Evolutionary conservation across 1,140 invertebrate species (phyloP), one percentile per base, ranked within the genome.

Genomic region (Dinothrombium tinctorium): DNA sequence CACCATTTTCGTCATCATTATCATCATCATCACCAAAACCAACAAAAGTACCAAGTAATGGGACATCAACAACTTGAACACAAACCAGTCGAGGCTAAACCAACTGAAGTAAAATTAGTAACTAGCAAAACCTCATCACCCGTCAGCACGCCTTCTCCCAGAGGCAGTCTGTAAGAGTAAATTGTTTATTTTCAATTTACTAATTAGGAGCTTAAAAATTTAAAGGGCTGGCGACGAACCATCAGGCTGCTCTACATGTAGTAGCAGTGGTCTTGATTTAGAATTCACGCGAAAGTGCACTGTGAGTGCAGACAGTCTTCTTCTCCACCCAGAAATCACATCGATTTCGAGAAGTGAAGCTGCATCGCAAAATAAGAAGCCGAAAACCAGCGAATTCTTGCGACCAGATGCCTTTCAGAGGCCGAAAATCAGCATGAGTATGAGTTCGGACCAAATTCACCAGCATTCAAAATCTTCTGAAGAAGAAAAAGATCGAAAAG

Each of bases 211-310:
- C n/a, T n/a, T n/a, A n/a, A n/a, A n/a, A n/a, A n/a, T n/a, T n/a
- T n/a, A n/a, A n/a, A n/a, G n/a, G n/a, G n/a, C 43, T 4, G 24
- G 31, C 15, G 19, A 42, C 23, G 37, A 45, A 32, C 33, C 20
- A 36, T 36, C 33, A 21, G 17, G 12, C 23, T 19, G 33, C 19
- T 36, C 33, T 11, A 42, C 44, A 22, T 45, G 44, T 21, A 37
- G 33, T 19, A 19, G 43, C 21, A 31, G 33, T 6, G 46, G 45
- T 17, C 9, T 52, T 9, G 33, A 44, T 0, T 50, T 54, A 37
- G 51, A 54, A 20, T 51, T 54, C 28, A 49, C 37, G 24, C 40
- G 45, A 7, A 51, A 53, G 21, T 46, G 47, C 29, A 47, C 45
- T 15, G 12, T 51, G 11, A 44, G 42, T 25, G 45, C 45, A 14